These are phyloP conservation scores for Odontocolon sp. DNA, from an alignment of 2,888 invertebrate genomes.

Conservation along the genomic window DNA sequence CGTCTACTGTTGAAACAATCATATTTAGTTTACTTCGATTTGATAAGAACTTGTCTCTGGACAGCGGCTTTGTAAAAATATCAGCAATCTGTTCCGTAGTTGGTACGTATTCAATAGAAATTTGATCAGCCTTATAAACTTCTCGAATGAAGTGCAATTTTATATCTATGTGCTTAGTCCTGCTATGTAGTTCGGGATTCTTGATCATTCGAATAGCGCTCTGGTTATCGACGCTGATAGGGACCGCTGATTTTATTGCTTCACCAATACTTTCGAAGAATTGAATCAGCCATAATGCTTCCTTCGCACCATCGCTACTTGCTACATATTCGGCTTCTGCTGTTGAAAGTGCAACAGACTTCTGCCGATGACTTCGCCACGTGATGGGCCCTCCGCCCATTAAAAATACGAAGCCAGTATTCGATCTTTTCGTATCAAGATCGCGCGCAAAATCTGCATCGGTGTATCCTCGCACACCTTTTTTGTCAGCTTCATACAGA, in stretches of 20 bases:
- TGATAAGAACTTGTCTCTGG: too few relatives aligned
- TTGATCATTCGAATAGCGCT: too few relatives aligned
- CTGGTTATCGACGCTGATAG: too few relatives aligned
- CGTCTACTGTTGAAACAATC: too few relatives aligned
- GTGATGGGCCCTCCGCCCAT: neutral
- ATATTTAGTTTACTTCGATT: too few relatives aligned
- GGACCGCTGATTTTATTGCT: neutral
- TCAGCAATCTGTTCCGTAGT: too few relatives aligned
- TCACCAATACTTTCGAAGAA: neutral
- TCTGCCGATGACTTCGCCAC: neutral
- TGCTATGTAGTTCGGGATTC: too few relatives aligned
- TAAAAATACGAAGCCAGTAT: neutral
- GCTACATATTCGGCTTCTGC: neutral
- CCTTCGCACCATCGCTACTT: neutral
- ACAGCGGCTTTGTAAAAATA: too few relatives aligned
- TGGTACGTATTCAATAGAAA: too few relatives aligned
- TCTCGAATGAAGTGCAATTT: too few relatives aligned
- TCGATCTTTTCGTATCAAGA: neutral
- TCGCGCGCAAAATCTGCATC: neutral
- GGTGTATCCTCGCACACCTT: neutral
- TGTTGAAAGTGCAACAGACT: neutral
- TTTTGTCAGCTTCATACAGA: neutral
- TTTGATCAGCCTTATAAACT: too few relatives aligned
- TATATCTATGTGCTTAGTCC: too few relatives aligned
- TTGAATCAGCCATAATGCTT: neutral